phyloP scores from a whole-genome alignment of 2,888 invertebrate species.

The Tromatobia lineatoria region DNA sequence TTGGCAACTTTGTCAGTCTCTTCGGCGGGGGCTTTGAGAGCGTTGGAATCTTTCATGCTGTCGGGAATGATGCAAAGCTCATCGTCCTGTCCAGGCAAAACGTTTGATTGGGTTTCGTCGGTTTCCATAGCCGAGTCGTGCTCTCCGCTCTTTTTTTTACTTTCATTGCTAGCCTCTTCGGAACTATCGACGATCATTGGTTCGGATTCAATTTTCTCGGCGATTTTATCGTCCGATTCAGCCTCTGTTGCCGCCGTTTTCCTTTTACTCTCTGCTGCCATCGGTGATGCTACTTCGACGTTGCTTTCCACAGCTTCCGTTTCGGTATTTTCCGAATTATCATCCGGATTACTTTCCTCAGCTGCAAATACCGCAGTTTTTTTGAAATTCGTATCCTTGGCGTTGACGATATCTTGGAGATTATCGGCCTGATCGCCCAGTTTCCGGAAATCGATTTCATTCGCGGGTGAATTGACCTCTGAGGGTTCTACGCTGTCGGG shows the following conservation, averaged over 20 bases:
- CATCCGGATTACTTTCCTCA: constrained; percentile 47
- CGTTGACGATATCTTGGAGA: constrained; percentile 77
- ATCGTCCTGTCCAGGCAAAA: constrained; percentile 83
- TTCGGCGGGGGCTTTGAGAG: constrained; percentile 64
- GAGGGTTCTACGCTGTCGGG: constrained; percentile 78
- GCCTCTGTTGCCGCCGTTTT: background rate
- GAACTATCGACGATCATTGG: constrained; percentile 57
- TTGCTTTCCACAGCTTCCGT: constrained; percentile 40
- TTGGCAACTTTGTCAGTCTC: constrained; percentile 27
- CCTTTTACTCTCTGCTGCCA: background rate
- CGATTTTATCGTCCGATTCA: constrained; percentile 48
- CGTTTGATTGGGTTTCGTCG: constrained; percentile 75
- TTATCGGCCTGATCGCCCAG: constrained; percentile 86
- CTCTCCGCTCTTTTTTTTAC: constrained; percentile 60
- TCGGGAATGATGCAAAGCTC: constrained; percentile 84
- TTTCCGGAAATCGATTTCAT: constrained; percentile 86
- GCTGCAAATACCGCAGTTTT: background rate
- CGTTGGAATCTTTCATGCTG: constrained; percentile 78
- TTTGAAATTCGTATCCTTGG: constrained; percentile 66
- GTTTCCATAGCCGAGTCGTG: constrained; percentile 69
- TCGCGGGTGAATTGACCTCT: constrained; percentile 75
- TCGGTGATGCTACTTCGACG: constrained; percentile 19
- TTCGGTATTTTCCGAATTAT: constrained; percentile 57
- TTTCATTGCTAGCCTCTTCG: constrained; percentile 58
- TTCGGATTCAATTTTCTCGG: constrained; percentile 46